phyloP scores from a whole-genome alignment of 2,888 invertebrate species.

The Morinoia aosen region DNA sequence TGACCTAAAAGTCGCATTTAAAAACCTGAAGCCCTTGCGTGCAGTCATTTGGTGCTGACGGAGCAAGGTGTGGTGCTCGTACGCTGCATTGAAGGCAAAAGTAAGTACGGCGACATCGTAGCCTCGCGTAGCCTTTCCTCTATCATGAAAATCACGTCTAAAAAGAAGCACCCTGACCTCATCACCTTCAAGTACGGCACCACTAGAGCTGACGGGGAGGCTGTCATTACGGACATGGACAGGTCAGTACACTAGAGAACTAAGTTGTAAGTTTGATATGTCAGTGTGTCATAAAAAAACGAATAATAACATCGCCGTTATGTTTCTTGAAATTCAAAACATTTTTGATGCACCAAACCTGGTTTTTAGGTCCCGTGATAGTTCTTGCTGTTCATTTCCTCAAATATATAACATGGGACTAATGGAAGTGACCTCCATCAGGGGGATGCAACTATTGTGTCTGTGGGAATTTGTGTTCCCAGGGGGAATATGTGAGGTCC shows the following conservation, averaged over 20 bases:
- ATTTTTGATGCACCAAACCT: too few species aligned
- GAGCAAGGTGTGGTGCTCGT: constrained; percentile 26
- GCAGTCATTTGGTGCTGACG: constrained; percentile 38
- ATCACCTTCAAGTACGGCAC: constrained; percentile 97
- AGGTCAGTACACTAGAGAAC: constrained; percentile 70
- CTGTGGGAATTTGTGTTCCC: too few species aligned
- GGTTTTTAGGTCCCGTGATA: too few species aligned
- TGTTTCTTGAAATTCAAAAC: neutral
- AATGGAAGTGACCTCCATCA: too few species aligned
- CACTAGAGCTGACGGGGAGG: constrained; percentile 79
- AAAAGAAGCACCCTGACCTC: constrained; percentile 93
- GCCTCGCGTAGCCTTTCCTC: constrained; percentile 89
- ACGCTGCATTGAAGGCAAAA: constrained; percentile 44
- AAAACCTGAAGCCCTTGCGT: neutral
- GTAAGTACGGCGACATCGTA: constrained; percentile 74
- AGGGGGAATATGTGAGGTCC: too few species aligned
- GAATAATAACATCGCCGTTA: too few species aligned
- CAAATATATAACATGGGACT: too few species aligned
- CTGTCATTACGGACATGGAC: constrained; percentile 90
- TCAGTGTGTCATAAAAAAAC: constrained; percentile 26
- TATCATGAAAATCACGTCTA: constrained; percentile 97
- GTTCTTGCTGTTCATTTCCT: too few species aligned
- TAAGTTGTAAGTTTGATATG: neutral
- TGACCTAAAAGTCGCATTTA: neutral
- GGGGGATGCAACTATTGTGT: too few species aligned